phyloP scores from a whole-genome alignment of 2,113 vertebrate genomes.

The Tetrao urogallus region DNA sequence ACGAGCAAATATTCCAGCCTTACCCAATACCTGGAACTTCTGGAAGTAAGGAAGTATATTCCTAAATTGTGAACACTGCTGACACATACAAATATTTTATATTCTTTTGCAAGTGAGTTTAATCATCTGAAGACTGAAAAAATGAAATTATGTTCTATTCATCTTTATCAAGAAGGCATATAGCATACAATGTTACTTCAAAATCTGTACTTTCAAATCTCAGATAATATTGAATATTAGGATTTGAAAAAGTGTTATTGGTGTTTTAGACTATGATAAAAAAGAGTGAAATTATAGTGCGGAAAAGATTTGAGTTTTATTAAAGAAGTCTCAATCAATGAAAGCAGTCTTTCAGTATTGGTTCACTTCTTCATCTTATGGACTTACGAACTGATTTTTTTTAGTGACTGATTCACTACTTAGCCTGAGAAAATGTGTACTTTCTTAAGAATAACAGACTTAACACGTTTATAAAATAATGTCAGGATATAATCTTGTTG shows the following conservation, averaged over 20 bases:
- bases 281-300: not conserved
- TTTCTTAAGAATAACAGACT: not conserved
- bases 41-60: not conserved
- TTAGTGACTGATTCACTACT: not conserved
- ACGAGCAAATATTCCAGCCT: not conserved
- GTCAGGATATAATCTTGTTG: not conserved
- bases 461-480: not conserved
- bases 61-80: not conserved
- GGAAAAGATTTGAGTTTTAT: not conserved
- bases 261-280: not conserved
- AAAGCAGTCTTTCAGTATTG: not conserved
- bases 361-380: not conserved
- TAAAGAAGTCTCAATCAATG: not conserved
- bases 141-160: not conserved
- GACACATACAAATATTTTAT: not conserved
- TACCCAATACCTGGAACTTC: not conserved
- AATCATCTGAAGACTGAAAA: not conserved
- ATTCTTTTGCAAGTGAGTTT: not conserved
- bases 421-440: not conserved
- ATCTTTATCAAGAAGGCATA: not conserved
- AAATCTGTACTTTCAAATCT: not conserved
- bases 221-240: not conserved
- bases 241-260: not conserved
- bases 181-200: rapidly evolving
- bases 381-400: not conserved